Evolutionary conservation across 2,888 invertebrate genomes (phyloP).

Genomic region (Stomorhina lunata): DNA sequence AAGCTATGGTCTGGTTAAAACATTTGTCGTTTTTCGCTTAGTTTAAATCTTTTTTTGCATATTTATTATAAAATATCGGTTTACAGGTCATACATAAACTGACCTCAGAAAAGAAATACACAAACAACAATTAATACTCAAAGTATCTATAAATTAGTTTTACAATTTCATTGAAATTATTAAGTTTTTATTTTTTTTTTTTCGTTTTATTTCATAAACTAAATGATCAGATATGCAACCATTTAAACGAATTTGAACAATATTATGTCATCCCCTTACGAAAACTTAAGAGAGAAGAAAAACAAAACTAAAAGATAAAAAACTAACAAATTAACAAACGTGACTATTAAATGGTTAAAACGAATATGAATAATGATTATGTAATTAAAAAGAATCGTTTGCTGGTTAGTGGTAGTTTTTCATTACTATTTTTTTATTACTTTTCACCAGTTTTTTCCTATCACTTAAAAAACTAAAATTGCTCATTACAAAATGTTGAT

Average conservation of each 20-base stretch:
- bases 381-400: slow-evolving; percentile 60
- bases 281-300: background rate
- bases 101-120: too few species aligned
- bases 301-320: background rate
- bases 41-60: too few species aligned
- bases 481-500: slow-evolving; percentile 58
- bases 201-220: background rate
- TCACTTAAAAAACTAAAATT: slow-evolving; percentile 22
- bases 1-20: too few species aligned
- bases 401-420: background rate
- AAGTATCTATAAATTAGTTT: too few species aligned
- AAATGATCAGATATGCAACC: slow-evolving; percentile 5
- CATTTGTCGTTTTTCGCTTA: too few species aligned
- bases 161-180: too few species aligned
- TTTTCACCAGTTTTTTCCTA: background rate
- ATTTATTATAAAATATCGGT: too few species aligned
- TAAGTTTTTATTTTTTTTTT: too few species aligned
- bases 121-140: too few species aligned
- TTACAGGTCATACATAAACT: too few species aligned
- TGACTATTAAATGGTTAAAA: slow-evolving; percentile 61
- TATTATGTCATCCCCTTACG: slow-evolving; percentile 11
- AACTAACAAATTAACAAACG: slow-evolving; percentile 17
- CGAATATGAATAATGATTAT: slow-evolving; percentile 59
- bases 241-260: slow-evolving; percentile 12
- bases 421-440: background rate